Evolutionary conservation across 1,140 invertebrate genomes (phyloP).

Genomic region (Drosophila malerkotliana): DNA sequence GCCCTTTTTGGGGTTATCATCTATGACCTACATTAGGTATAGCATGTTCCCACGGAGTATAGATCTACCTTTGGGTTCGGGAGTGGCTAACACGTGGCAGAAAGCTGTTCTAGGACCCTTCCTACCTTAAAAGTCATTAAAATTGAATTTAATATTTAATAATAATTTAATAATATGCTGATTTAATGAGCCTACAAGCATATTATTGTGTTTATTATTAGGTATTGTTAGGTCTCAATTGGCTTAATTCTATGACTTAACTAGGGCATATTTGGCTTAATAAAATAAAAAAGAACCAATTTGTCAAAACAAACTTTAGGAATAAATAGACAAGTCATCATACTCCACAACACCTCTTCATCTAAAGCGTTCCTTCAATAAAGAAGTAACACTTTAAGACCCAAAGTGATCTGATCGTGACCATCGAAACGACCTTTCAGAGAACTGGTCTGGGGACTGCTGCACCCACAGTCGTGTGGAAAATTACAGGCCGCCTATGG

Average conservation of each 20-base stretch:
- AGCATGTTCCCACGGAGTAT: background rate
- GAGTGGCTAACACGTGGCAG: background rate
- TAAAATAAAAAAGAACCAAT: no score
- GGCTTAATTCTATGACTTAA: no score
- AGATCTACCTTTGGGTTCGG: background rate
- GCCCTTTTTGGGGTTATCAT: conserved; percentile 21
- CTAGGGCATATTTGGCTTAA: no score
- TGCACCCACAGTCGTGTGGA: conserved; percentile 65
- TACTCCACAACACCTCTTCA: no score
- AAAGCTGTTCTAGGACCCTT: background rate
- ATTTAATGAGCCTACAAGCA: no score
- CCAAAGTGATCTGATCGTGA: conserved; percentile 17
- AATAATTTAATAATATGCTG: no score
- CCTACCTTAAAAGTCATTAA: background rate
- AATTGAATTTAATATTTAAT: no score
- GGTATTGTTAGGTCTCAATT: no score
- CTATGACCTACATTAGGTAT: conserved; percentile 11
- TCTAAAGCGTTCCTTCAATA: no score
- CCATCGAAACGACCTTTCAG: conserved; percentile 57
- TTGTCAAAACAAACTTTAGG: no score
- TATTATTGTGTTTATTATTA: no score
- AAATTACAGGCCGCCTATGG: conserved; percentile 51
- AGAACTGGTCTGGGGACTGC: conserved; percentile 62
- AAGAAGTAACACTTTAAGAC: conserved; percentile 2
- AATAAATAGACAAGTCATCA: no score